Conservation (phyloP, 1,140 invertebrate species). For the Goniozus legneri region DNA sequence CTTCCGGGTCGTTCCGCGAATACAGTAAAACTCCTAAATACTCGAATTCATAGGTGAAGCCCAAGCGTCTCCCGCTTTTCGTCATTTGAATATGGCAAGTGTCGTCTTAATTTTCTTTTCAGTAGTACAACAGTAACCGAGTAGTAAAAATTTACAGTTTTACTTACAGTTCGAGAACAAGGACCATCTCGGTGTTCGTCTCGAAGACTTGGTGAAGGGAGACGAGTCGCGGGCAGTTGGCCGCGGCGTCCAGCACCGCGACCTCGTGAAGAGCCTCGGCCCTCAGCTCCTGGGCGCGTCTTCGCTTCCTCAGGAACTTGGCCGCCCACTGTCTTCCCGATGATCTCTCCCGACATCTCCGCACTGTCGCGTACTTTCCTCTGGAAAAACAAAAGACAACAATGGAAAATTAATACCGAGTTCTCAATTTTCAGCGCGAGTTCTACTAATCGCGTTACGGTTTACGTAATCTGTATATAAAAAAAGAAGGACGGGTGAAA, state of each 20-base stretch:
- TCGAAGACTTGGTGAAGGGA: conserved; percentile 86
- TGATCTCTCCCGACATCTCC: conserved; percentile 79
- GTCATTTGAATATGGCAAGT: too few species aligned
- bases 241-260: conserved; percentile 81
- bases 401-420: background rate
- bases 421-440: too few species aligned
- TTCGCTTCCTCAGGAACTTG: conserved; percentile 89
- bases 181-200: conserved; percentile 76
- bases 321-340: conserved; percentile 87
- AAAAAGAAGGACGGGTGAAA: too few species aligned
- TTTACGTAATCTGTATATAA: too few species aligned
- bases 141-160: too few species aligned
- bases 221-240: conserved; percentile 76
- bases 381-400: conserved; percentile 60
- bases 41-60: too few species aligned
- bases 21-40: too few species aligned
- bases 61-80: too few species aligned
- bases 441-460: too few species aligned
- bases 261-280: conserved; percentile 88
- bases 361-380: conserved; percentile 94
- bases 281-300: conserved; percentile 74
- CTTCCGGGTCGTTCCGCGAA: too few species aligned
- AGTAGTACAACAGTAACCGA: too few species aligned
- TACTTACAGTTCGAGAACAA: conserved; percentile 85
- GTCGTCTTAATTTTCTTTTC: too few species aligned